These are phyloP conservation scores for Nasonia giraulti DNA, from an alignment of 1,140 invertebrate genomes.

Conservation along the genomic window DNA sequence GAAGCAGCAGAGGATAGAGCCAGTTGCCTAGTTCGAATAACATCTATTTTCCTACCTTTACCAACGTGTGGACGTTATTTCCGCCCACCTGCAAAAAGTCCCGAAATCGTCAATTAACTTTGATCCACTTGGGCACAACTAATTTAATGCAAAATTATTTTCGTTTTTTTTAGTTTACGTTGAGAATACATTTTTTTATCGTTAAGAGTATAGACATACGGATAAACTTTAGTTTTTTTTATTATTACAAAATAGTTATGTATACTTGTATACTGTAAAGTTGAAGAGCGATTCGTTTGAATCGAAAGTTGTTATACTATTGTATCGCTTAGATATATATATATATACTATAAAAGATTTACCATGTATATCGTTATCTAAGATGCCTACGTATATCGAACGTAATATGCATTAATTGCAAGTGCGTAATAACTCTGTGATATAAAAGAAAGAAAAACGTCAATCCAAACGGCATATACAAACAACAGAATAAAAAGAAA, in stretches of 20 bases:
- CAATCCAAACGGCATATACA: neutral
- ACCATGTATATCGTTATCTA: neutral
- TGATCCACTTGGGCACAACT: neutral
- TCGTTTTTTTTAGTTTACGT: neutral
- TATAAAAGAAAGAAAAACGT: neutral
- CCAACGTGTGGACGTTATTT: neutral
- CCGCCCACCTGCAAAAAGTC: neutral
- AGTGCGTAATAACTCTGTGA: neutral
- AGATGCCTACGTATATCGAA: constrained; percentile 1
- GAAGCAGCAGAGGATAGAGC: constrained; percentile 35
- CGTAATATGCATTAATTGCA: constrained; percentile 1
- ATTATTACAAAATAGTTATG: neutral
- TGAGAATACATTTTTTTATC: neutral
- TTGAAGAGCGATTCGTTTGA: neutral
- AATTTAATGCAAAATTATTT: neutral
- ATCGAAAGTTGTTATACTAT: neutral
- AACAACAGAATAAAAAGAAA: neutral
- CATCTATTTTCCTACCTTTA: neutral
- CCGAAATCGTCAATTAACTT: neutral
- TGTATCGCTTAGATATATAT: neutral
- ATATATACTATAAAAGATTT: neutral
- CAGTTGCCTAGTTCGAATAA: constrained; percentile 16
- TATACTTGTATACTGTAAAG: neutral
- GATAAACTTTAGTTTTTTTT: neutral
- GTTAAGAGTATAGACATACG: neutral